These are phyloP conservation scores for Marmota flaviventris DNA, from an alignment of 2,113 vertebrate species.

Conservation along the genomic window DNA sequence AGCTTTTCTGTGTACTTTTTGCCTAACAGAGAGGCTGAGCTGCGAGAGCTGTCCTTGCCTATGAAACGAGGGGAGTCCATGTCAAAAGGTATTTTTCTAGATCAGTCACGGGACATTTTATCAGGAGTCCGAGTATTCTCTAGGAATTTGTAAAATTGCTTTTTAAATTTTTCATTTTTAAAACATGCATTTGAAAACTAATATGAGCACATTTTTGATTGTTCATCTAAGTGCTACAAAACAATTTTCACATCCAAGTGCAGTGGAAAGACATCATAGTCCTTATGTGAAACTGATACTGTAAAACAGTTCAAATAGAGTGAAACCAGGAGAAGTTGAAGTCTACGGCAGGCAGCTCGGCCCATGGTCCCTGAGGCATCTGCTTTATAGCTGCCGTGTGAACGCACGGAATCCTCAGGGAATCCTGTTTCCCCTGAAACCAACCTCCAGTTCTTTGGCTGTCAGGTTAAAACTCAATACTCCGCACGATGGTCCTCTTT, in stretches of 20 bases:
- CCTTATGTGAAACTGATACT: neutral
- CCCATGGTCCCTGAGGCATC: neutral
- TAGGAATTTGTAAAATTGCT: neutral
- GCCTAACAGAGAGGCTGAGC: neutral
- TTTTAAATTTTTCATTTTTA: neutral
- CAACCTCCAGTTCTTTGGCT: neutral
- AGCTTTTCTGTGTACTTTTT: neutral
- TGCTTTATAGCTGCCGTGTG: neutral
- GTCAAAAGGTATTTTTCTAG: neutral
- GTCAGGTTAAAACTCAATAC: neutral
- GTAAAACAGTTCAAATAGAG: neutral
- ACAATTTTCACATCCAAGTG: neutral
- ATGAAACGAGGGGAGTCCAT: neutral
- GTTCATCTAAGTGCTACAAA: neutral
- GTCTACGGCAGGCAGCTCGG: neutral
- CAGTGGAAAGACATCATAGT: neutral
- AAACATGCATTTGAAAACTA: neutral
- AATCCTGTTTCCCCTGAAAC: neutral
- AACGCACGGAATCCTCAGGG: neutral
- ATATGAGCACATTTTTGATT: neutral
- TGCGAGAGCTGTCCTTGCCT: neutral
- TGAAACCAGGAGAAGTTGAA: neutral
- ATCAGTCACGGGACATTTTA: neutral
- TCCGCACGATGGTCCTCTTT: neutral
- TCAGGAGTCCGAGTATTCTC: neutral